Conservation (phyloP, 2,888 invertebrate species). For the Sepiola atlantica region DNA sequence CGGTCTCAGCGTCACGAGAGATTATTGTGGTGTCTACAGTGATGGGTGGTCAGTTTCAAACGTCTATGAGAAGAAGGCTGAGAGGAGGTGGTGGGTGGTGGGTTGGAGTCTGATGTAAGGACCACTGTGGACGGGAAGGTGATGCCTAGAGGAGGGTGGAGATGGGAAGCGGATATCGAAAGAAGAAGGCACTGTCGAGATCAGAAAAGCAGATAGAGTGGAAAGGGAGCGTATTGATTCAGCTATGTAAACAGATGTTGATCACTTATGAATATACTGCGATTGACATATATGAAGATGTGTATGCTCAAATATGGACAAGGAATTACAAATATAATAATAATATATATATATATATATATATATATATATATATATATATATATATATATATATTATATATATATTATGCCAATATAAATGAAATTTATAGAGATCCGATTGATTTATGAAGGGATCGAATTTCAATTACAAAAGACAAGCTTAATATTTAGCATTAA, state of each 20-base stretch:
- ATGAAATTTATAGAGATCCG: too few species aligned
- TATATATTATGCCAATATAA: too few species aligned
- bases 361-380: not conserved
- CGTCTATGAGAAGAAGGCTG: not conserved
- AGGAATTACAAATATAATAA: not conserved
- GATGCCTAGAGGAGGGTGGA: not conserved
- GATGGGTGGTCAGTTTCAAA: not conserved
- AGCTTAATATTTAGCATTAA: too few species aligned
- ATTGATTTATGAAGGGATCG: too few species aligned
- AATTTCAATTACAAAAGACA: too few species aligned
- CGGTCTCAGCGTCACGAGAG: not conserved
- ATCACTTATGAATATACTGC: not conserved
- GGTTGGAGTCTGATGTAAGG: not conserved
- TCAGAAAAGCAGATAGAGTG: not conserved
- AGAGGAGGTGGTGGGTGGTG: not conserved
- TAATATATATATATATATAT: not conserved
- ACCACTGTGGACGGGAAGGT: not conserved
- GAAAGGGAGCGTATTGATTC: too few species aligned
- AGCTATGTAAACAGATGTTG: too few species aligned
- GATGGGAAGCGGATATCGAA: not conserved
- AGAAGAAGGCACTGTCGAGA: not conserved
- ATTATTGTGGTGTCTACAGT: slow-evolving; percentile 32
- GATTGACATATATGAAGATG: not conserved
- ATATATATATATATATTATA: not conserved
- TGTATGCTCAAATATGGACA: not conserved